A percentile compares a stretch with the other conserved stretches of the same genome.
Evolutionary conservation across 2,113 vertebrate genomes (phyloP).

Genomic region (Amphiprion ocellaris): DNA sequence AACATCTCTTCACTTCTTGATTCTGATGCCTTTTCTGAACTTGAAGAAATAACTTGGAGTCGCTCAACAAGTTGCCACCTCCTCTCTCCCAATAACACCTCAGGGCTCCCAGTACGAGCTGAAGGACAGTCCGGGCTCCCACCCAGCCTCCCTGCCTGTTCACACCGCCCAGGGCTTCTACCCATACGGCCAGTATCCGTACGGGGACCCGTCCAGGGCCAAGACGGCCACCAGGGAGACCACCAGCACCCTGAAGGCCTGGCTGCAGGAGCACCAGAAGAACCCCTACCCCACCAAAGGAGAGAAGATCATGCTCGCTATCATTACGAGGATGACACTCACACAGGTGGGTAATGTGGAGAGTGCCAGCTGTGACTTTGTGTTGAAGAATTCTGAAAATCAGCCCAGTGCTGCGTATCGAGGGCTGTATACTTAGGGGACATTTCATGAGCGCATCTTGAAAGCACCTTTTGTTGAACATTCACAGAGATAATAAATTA

Average conservation of each 20-base stretch:
- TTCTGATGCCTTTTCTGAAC: not conserved
- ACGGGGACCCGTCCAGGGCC: slow-evolving; percentile 94
- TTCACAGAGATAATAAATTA: not conserved
- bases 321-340: slow-evolving; percentile 97
- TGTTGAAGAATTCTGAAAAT: not conserved
- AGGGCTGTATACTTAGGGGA: not conserved
- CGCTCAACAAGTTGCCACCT: slow-evolving; percentile 64
- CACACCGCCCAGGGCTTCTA: slow-evolving; percentile 95
- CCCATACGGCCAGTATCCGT: slow-evolving; percentile 97
- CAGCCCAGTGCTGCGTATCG: not conserved
- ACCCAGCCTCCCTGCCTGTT: slow-evolving; percentile 92
- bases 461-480: not conserved
- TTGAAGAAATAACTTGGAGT: not conserved
- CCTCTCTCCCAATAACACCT: slow-evolving; percentile 41
- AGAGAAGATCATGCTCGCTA: slow-evolving; percentile 97
- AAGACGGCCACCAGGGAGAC: slow-evolving; percentile 98
- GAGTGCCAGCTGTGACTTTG: not conserved
- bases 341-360: slow-evolving; percentile 87
- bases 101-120: slow-evolving; percentile 98
- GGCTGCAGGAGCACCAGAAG: slow-evolving; percentile 98
- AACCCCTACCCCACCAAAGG: slow-evolving; percentile 98
- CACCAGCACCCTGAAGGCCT: slow-evolving; percentile 98
- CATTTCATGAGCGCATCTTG: not conserved
- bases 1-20: not conserved
- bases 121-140: slow-evolving; percentile 96